Evolutionary conservation across 2,113 vertebrate species (phyloP).

Genomic region (Miniopterus natalensis): DNA sequence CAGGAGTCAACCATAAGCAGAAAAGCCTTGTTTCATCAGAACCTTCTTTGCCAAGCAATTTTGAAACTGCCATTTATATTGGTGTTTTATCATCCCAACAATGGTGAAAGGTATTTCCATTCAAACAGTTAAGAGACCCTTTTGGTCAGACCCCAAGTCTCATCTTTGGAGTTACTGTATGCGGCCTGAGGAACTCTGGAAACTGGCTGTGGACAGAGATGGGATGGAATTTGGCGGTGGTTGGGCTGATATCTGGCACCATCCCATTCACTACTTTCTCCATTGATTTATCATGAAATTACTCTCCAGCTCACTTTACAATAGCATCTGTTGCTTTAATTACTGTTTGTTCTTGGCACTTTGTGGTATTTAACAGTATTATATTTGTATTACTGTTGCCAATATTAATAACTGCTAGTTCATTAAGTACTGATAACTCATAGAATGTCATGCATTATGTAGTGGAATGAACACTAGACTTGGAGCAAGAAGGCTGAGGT

Average conservation of each 20-base stretch:
- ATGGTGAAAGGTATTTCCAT: background rate
- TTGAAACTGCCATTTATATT: background rate
- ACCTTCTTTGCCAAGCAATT: background rate
- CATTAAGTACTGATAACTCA: background rate
- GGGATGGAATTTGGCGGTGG: background rate
- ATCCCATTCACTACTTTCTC: background rate
- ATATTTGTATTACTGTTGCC: conserved; percentile 37
- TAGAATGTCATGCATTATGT: background rate
- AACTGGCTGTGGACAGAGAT: background rate
- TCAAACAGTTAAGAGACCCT: background rate
- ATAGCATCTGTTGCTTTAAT: background rate
- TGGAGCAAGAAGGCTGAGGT: background rate
- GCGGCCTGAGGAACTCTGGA: background rate
- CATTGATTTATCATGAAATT: conserved; percentile 3
- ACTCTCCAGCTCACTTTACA: conserved; percentile 32
- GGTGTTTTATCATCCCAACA: background rate
- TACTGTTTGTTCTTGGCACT: conserved; percentile 12
- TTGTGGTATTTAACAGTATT: background rate
- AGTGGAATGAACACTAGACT: background rate
- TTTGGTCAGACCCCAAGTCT: background rate
- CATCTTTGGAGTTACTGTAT: background rate
- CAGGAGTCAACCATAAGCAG: background rate
- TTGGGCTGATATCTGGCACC: background rate
- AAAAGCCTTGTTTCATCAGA: background rate
- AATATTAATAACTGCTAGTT: conserved; percentile 37